A percentile compares a stretch with the other conserved stretches of the same genome.
Conservation (phyloP, 2,113 vertebrate genomes). For the Gymnarchus niloticus region DNA sequence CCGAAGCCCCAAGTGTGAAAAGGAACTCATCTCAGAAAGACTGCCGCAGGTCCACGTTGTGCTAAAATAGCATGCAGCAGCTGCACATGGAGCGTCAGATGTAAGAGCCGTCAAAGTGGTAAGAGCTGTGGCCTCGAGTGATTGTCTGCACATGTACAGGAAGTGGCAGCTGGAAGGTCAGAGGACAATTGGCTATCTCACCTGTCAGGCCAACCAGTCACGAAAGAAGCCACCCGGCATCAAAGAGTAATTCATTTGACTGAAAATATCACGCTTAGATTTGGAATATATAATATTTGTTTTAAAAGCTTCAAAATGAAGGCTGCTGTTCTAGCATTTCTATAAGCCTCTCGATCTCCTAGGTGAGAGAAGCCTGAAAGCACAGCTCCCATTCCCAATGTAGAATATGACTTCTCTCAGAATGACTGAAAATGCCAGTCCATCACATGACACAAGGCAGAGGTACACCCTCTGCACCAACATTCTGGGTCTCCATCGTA, state of each 20-base stretch:
- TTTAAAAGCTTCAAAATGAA: too few species aligned
- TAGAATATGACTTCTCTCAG: too few species aligned
- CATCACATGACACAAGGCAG: too few species aligned
- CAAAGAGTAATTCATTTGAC: too few species aligned
- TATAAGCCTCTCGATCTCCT: not conserved
- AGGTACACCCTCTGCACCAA: too few species aligned
- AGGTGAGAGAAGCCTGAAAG: not conserved
- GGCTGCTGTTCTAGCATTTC: too few species aligned
- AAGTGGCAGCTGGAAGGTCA: slow-evolving; percentile 63
- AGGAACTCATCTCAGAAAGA: slow-evolving; percentile 46
- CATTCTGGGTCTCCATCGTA: too few species aligned
- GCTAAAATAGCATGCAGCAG: slow-evolving; percentile 67
- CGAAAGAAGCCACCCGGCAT: not conserved
- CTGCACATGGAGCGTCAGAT: slow-evolving; percentile 59
- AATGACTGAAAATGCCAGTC: not conserved
- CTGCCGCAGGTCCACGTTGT: slow-evolving; percentile 41
- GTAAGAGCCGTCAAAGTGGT: slow-evolving; percentile 58
- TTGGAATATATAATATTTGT: too few species aligned
- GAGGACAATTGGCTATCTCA: slow-evolving; percentile 25
- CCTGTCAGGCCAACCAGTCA: not conserved
- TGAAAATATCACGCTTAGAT: too few species aligned
- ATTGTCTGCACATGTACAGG: slow-evolving; percentile 61
- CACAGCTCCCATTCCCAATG: not conserved
- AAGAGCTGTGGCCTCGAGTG: slow-evolving; percentile 46
- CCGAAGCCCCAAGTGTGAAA: slow-evolving; percentile 34